phyloP scores from a whole-genome alignment of 2,113 vertebrate genomes.

The Prochilodus magdalenae region DNA sequence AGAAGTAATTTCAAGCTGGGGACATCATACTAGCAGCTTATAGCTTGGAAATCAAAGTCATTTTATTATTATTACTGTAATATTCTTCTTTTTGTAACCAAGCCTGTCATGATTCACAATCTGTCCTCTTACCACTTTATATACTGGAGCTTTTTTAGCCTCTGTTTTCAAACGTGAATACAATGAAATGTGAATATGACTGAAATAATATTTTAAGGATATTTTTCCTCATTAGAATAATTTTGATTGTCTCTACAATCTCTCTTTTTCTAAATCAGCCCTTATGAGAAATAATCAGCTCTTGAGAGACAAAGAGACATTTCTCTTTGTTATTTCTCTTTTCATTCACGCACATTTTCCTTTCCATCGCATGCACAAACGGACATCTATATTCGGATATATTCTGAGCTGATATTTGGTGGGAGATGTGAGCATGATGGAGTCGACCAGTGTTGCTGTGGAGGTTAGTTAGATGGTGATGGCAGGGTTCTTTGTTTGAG shows the following conservation, averaged over 20 bases:
- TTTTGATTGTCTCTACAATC: constrained; percentile 30
- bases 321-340: background rate
- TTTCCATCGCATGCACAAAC: background rate
- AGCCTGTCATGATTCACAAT: background rate
- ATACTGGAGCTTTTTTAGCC: background rate
- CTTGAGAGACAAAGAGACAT: background rate
- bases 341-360: background rate
- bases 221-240: constrained; percentile 18
- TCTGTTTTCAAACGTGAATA: background rate
- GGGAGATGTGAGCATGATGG: background rate
- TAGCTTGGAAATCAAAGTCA: background rate
- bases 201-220: constrained; percentile 10
- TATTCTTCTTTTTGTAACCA: background rate
- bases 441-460: background rate
- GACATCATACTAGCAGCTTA: background rate
- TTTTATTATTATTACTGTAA: background rate
- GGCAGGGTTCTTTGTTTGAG: background rate
- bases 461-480: background rate
- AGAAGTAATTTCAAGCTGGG: background rate
- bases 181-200: background rate
- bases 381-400: constrained; percentile 9
- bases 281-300: background rate
- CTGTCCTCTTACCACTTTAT: background rate
- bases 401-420: constrained; percentile 8
- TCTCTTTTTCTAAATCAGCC: background rate